Evolutionary conservation across 2,888 invertebrate species (phyloP), one percentile per base, ranked within the genome.

Genomic region (Cosmia trapezina): DNA sequence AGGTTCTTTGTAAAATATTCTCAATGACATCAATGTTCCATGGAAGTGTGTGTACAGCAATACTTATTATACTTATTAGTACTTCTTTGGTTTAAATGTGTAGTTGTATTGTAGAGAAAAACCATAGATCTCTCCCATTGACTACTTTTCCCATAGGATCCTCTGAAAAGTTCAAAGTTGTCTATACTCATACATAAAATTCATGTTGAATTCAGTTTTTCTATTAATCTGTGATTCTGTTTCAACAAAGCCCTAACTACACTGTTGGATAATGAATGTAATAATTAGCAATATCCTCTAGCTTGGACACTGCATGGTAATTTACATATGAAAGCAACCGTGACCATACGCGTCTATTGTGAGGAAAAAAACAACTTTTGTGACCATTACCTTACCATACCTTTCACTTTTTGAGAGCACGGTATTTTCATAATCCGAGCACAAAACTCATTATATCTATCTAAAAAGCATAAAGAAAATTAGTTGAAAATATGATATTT

Each of bases 351-450:
- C 78, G 22, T 73, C 49, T 14, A 7, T 14, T 51, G 41, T 41
- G 41, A 64, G 22, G 12, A 57, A 54, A 70, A 71, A 54, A 65
- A 57, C 70, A 63, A 54, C 49, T 72, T 60, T 59, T 60, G 63
- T 61, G 22, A 37, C 37, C 37, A 37, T 37, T 28, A 41, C 6
- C 37, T 37, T 28, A 41, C 6, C 37, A 41, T 70, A 70, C 84
- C 90, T 90, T 90, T 90, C 90, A 89, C 90, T 89, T 88, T 81
- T 78, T 19, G 11, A 57, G 33, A 43, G 19, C 54, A 53, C 76
- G 73, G 54, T 69, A 72, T 70, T 72, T 68, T 59, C 12, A 51
- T 45, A 63, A 19, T 49, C 7, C 56, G 43, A 49, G 0, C 17
- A 56, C 22, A n/a, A 45, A 54, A 54, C 12, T 28, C 11, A 11